These are phyloP conservation scores for Tachypleus tridentatus DNA, from an alignment of 1,140 invertebrate genomes.

Conservation along the genomic window DNA sequence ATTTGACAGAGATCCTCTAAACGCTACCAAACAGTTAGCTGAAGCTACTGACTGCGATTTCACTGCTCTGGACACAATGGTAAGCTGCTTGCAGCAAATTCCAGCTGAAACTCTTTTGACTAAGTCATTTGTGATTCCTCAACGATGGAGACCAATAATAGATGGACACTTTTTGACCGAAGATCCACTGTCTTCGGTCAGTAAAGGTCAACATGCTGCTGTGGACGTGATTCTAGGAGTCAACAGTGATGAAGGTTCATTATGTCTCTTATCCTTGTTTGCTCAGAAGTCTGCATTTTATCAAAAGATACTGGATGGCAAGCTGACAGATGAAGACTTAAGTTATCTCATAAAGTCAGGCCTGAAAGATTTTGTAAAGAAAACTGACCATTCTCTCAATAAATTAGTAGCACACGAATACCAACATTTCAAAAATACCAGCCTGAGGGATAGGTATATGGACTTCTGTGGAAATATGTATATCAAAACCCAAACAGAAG, in stretches of 20 bases:
- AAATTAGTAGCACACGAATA: constrained; percentile 7
- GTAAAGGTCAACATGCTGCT: constrained; percentile 4
- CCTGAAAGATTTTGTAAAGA: constrained; percentile 5
- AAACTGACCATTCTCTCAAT: neutral
- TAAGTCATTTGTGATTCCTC: neutral
- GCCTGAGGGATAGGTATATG: constrained; percentile 14
- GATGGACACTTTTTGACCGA: constrained; percentile 17
- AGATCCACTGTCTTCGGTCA: constrained; percentile 12
- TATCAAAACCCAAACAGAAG: constrained; percentile 11
- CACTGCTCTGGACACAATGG: neutral
- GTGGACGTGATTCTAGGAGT: constrained; percentile 21
- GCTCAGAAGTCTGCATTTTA: constrained; percentile 11
- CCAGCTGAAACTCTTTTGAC: constrained; percentile 14
- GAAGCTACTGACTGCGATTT: constrained; percentile 1
- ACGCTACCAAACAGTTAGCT: constrained; percentile 3
- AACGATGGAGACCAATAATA: constrained; percentile 18
- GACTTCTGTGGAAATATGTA: constrained; percentile 22
- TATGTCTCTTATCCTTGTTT: constrained; percentile 22
- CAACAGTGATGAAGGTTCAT: constrained; percentile 22
- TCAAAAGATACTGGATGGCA: constrained; percentile 12
- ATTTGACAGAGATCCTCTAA: constrained; percentile 19
- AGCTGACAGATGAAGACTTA: constrained; percentile 16
- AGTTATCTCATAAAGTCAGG: constrained; percentile 6
- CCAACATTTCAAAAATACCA: neutral
- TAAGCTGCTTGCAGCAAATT: constrained; percentile 16